Base-by-base conservation (phyloP, 2,113 vertebrate genomes). In the Limanda limanda region DNA sequence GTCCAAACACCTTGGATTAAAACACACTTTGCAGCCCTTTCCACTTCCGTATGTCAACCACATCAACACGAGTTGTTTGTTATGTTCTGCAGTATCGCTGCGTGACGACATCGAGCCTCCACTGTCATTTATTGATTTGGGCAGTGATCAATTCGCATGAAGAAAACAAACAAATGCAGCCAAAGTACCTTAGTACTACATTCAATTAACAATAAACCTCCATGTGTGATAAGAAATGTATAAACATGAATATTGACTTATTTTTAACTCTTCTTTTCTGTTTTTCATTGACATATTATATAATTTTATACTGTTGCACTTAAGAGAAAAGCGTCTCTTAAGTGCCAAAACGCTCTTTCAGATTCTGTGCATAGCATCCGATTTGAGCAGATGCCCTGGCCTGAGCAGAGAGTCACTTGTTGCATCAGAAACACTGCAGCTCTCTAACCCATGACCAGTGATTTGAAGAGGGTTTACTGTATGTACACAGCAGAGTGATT, bases 401-500 rank as follows among this genome's bases (percentile, higher is more conserved):
- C 15, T 61, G 12, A 35, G 20, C n/a, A 3, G 48, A 4, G 2
- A 8, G 37, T 27, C 8, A n/a, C 27, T 67, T 35, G 60, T 35
- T 35, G 45, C 24, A 69, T 58, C 62, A 37, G 7, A 76, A 72
- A 63, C 61, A 2, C n/a, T 58, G 35, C 40, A 73, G 20, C 69
- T 14, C 59, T 60, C 24, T n/a, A 79, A 74, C 86, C 74, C 18
- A 60, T 88, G 87, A 85, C 76, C 58, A 52, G 70, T 24, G 56
- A 35, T 57, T 51, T 65, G 54, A 68, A 52, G 69, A 42, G 69
- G 71, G 80, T 61, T 82, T 70, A 42, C 40, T 40, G 24, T 27
- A 51, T 61, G 57, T 67, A 21, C 35, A 27, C 37, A 35, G 82
- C 65, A 6, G 18, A 52, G 51, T 51, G 88, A 90, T 91, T 91